Evolutionary conservation across 2,113 vertebrate species (phyloP).

Genomic region (Atrichornis clamosus): DNA sequence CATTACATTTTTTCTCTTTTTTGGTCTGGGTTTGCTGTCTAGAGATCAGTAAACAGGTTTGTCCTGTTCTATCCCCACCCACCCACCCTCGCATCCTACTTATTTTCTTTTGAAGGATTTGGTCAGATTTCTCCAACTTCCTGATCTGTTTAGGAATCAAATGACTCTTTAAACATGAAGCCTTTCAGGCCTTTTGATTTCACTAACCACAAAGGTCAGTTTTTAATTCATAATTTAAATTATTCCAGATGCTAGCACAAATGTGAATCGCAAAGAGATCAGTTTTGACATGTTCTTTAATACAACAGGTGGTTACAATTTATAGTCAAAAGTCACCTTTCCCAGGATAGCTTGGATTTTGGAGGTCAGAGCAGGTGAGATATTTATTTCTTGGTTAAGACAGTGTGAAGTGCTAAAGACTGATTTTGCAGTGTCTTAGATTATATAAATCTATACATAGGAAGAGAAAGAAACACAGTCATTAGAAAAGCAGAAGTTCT

Average conservation of each 20-base stretch:
- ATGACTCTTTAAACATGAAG: neutral
- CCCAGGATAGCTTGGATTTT: neutral
- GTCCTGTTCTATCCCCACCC: too few species aligned
- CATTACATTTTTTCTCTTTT: neutral
- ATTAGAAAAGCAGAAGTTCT: neutral
- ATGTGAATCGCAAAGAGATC: neutral
- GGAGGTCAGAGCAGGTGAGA: neutral
- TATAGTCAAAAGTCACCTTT: neutral
- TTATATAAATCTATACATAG: neutral
- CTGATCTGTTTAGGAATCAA: conserved; percentile 11
- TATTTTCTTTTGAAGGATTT: neutral
- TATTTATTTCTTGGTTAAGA: neutral
- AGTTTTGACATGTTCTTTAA: conserved; percentile 5
- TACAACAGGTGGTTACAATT: conserved; percentile 3
- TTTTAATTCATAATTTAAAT: conserved; percentile 50
- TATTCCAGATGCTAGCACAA: conserved; percentile 28
- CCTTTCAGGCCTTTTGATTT: neutral
- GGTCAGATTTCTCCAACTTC: neutral
- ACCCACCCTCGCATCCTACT: rapidly evolving
- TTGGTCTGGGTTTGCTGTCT: neutral
- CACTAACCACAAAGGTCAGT: conserved; percentile 17
- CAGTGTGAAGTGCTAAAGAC: neutral
- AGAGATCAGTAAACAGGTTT: neutral
- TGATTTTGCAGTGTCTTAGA: neutral
- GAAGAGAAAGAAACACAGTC: neutral